phyloP scores from a whole-genome alignment of 1,140 invertebrate species.

The Drosophila gunungcola region DNA sequence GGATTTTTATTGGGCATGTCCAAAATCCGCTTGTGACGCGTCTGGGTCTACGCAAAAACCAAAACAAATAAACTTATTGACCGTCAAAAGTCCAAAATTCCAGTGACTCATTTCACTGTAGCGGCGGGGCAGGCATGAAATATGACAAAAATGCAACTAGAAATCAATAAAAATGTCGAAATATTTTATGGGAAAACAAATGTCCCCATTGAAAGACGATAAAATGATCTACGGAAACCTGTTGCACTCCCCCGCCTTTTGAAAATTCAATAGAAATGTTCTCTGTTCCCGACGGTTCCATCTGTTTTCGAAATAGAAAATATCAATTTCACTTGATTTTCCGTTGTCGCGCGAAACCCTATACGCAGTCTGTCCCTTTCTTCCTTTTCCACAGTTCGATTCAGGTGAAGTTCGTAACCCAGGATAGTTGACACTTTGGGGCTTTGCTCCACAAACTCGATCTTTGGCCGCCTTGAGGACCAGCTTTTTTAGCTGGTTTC shows the following conservation, averaged over 20 bases:
- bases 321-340: conserved; percentile 75
- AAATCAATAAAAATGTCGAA: conserved; percentile 73
- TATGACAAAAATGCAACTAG: conserved; percentile 59
- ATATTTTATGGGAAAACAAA: conserved; percentile 65
- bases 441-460: conserved; percentile 27
- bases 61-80: conserved; percentile 21
- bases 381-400: conserved; percentile 2
- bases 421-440: conserved; percentile 44
- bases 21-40: conserved; percentile 38
- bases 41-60: conserved; percentile 32
- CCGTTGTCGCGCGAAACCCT: conserved; percentile 57
- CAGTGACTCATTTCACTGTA: conserved; percentile 56
- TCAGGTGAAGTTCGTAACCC: conserved; percentile 45
- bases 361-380: conserved; percentile 30
- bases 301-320: conserved; percentile 33
- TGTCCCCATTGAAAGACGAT: conserved; percentile 50
- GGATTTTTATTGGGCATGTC: conserved; percentile 58
- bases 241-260: conserved; percentile 18
- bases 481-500: conserved; percentile 3
- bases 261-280: conserved; percentile 75
- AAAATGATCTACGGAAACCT: conserved; percentile 56
- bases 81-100: conserved; percentile 56
- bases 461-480: conserved; percentile 16
- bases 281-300: conserved; percentile 22
- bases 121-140: conserved; percentile 7